phyloP scores from a whole-genome alignment of 2,888 invertebrate genomes.

The Xestia xanthographa region DNA sequence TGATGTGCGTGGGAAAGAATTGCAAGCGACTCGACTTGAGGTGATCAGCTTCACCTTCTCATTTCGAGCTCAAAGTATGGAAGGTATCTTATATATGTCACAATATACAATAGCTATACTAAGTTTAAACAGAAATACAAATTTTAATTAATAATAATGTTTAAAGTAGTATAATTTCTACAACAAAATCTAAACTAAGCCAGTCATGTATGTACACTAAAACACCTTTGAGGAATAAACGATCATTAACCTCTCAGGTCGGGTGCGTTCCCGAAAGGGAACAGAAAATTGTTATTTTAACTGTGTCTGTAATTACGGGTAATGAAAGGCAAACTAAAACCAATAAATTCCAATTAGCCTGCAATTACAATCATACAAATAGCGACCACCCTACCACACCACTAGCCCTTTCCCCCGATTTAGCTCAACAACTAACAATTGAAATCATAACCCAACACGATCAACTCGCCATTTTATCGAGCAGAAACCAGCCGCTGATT shows the following conservation, averaged over 20 bases:
- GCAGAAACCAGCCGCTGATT: slow-evolving; percentile 59
- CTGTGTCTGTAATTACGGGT: no score
- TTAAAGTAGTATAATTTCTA: background rate
- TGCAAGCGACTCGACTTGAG: background rate
- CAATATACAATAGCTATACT: background rate
- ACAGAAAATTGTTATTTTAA: no score
- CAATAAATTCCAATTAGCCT: background rate
- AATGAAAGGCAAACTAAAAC: background rate
- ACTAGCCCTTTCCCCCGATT: slow-evolving; percentile 21
- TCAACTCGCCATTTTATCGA: slow-evolving; percentile 59
- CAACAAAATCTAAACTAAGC: background rate
- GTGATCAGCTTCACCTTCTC: background rate
- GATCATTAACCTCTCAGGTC: no score
- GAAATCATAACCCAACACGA: slow-evolving; percentile 60
- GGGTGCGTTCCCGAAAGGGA: no score
- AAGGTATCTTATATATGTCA: background rate
- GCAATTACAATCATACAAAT: slow-evolving; percentile 8
- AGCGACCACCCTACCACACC: background rate
- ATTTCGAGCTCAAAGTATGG: background rate
- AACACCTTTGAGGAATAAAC: background rate
- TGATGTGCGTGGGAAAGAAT: no score
- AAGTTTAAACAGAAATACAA: background rate
- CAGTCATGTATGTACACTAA: background rate
- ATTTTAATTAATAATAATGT: background rate
- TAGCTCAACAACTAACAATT: slow-evolving; percentile 30